Base-by-base conservation (phyloP, 2,888 invertebrate genomes). In the Desoria tigrina region DNA sequence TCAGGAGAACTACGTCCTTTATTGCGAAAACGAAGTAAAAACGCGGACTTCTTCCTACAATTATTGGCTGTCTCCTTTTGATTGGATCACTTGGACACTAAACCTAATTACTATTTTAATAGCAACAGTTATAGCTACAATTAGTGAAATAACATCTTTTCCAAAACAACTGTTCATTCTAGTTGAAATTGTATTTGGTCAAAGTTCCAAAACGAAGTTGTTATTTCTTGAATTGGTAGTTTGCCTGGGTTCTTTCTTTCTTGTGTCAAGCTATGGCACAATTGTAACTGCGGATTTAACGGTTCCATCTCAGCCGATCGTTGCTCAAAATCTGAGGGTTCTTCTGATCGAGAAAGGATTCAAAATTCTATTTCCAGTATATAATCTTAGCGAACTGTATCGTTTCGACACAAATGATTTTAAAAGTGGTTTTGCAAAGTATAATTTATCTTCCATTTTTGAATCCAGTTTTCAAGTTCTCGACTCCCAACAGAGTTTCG, bases 301-400 rank as follows among this genome's bases (percentile, higher is more conserved):
- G 11, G 23, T 49, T 21, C 49, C 49, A 7, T 18, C 49, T 7
- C 18, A 9, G 18, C 49, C 49, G 18, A 49, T 18, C 9, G 7
- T 49, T 7, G 49, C 49, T 14, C 9, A 49, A 49, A 49, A 49
- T 18, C 21, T 49, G 9, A 14, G 18, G 23, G 49, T 11, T 7
- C 21, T 49, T 18, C 9, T 49, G 7, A 7, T 21, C 7, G 49
- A 49, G 7, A 7, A 18, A 7, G 18, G 23, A 49, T 49, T 11
- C 21, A 49, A 49, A 49, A 49, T 49, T 9, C 18, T 49, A 7
- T 49, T 49, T 49, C 49, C 49, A 7, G 49, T 49, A 7, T 7
- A 18, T 11, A 18, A 49, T 18, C 7, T 49, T 18, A 49, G 18
- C 7, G 18, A 49, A 18, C 9, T 49, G 9, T 14, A 49, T 18